Conservation (phyloP, 2,888 invertebrate genomes). For the Cerceris ruficornis region DNA sequence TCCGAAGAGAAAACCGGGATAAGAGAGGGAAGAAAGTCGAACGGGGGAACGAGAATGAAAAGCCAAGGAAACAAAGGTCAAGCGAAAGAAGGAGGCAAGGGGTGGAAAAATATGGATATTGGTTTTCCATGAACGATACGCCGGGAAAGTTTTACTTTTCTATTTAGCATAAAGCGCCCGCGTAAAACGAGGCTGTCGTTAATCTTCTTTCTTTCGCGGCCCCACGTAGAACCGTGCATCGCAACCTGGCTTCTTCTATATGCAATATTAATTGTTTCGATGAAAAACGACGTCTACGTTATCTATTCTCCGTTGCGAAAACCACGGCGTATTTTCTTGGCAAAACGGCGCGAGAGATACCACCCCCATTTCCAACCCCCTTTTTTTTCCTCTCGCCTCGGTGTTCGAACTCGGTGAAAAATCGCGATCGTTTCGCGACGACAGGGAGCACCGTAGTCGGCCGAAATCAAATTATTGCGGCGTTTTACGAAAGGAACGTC, state of each 20-base stretch:
- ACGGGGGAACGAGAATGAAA: conserved; percentile 1
- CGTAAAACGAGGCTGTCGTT: conserved; percentile 23
- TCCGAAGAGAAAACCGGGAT: conserved; percentile 3
- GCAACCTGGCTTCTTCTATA: background rate
- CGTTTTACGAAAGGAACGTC: background rate
- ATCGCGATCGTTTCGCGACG: background rate
- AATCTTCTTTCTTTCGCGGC: conserved; percentile 4
- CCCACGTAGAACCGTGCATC: background rate
- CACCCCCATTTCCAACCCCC: no score
- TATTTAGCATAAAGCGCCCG: conserved; percentile 38
- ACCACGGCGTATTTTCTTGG: background rate
- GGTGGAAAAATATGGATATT: conserved; percentile 49
- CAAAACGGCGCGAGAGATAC: no score
- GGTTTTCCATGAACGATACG: conserved; percentile 56
- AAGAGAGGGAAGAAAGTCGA: conserved; percentile 8
- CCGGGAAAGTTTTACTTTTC: conserved; percentile 34
- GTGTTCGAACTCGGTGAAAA: background rate
- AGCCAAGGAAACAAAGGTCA: conserved; percentile 43
- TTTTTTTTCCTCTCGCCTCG: no score
- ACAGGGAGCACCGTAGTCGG: background rate
- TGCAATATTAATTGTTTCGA: conserved; percentile 8
- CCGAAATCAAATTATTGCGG: conserved; percentile 12
- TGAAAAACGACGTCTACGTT: conserved; percentile 3
- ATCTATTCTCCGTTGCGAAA: background rate
- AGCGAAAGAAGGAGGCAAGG: background rate